Percentiles rank a stretch among this genome's conserved stretches.
phyloP scores from a whole-genome alignment of 2,797 vertebrate species.

The Petrocephalus schoutedeni region DNA sequence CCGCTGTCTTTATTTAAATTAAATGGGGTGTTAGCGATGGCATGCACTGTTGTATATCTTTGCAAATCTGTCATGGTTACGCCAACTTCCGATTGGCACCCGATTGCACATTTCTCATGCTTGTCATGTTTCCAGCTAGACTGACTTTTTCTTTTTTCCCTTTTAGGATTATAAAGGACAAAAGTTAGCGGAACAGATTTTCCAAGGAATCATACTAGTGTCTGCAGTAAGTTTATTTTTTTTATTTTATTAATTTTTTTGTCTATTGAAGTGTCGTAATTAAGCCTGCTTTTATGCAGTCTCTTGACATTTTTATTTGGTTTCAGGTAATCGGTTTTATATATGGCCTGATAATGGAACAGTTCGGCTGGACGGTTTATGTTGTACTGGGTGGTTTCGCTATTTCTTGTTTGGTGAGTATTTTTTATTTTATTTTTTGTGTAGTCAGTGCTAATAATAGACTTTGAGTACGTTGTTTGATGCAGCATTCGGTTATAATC shows the following conservation, averaged over 20 bases:
- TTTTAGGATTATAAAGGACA: constrained; percentile 95
- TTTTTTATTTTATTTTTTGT: background rate
- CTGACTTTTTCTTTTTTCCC: background rate
- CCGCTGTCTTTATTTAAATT: background rate
- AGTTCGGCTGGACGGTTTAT: constrained; percentile 96
- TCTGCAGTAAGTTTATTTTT: constrained; percentile 76
- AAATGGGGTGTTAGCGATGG: background rate
- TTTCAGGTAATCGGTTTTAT: constrained; percentile 84
- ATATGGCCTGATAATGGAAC: constrained; percentile 84
- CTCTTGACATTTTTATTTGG: constrained; percentile 4
- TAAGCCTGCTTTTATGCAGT: background rate
- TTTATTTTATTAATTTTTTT: background rate
- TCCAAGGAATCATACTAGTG: constrained; percentile 90
- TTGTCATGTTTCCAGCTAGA: background rate
- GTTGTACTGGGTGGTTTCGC: constrained; percentile 88
- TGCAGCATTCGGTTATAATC: background rate
- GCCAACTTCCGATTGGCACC: background rate
- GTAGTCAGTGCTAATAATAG: background rate
- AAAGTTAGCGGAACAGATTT: constrained; percentile 95
- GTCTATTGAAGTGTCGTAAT: background rate
- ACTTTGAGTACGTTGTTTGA: background rate
- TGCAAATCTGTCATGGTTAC: background rate
- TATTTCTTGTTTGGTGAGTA: constrained; percentile 86
- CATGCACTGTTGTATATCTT: background rate
- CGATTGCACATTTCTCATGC: background rate